Conservation (phyloP, 2,113 vertebrate genomes). For the Larimichthys polyactis region DNA sequence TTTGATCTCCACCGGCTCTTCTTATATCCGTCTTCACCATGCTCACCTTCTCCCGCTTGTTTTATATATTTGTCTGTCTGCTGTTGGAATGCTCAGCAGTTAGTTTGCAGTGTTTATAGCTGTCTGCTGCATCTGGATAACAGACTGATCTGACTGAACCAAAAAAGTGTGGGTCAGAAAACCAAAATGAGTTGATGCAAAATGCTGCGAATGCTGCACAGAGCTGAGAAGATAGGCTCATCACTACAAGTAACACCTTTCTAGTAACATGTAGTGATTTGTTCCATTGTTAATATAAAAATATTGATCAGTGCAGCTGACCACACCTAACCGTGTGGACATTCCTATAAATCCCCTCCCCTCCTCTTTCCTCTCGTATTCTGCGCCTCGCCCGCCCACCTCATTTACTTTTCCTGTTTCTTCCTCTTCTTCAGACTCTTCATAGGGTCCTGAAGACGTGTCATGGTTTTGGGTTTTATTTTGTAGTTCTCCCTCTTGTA, state of each 20-base stretch:
- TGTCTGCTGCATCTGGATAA: not conserved
- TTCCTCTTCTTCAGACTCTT: no score
- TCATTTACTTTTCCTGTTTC: no score
- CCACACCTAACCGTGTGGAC: no score
- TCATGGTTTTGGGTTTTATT: no score
- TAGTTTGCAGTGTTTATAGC: not conserved
- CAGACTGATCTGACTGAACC: no score
- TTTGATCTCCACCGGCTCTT: not conserved
- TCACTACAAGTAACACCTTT: not conserved
- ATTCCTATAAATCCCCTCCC: no score
- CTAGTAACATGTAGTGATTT: not conserved
- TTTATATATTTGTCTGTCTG: no score
- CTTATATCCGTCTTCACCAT: not conserved
- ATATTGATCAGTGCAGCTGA: not conserved
- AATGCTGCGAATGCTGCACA: not conserved
- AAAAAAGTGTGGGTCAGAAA: no score
- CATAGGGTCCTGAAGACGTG: no score
- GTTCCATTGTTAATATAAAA: not conserved
- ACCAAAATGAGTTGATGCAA: not conserved
- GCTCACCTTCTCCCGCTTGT: not conserved
- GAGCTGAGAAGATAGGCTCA: not conserved
- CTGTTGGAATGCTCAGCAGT: not conserved
- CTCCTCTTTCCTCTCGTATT: no score
- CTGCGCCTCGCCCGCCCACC: no score
- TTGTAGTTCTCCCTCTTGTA: no score